Conservation (phyloP, 2,113 vertebrate species). For the Xenotilapia longispinis region DNA sequence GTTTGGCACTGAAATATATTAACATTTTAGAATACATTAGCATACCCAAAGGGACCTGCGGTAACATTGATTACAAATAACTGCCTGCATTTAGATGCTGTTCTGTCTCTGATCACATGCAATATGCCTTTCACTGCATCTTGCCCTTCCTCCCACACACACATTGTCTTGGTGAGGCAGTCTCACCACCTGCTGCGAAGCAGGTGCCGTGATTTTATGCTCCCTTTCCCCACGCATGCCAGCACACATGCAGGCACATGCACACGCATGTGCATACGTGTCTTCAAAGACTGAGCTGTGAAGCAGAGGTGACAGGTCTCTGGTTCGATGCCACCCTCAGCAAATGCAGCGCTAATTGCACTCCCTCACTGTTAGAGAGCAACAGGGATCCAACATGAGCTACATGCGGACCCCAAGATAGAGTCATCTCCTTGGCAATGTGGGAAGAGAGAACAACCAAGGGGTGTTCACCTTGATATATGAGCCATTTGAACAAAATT, state of each 20-base stretch:
- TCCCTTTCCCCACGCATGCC: not conserved
- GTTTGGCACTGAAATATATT: conserved; percentile 47
- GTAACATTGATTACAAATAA: conserved; percentile 62
- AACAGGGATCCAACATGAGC: conserved; percentile 41
- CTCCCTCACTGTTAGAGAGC: conserved; percentile 43
- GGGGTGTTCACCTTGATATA: not conserved
- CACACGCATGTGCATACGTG: not conserved
- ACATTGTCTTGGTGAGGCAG: not conserved
- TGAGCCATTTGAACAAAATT: not conserved
- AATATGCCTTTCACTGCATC: conserved; percentile 25
- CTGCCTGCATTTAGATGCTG: conserved; percentile 42
- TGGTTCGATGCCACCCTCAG: conserved; percentile 64
- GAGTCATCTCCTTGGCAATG: conserved; percentile 11
- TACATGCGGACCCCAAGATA: conserved; percentile 45
- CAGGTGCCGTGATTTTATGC: conserved; percentile 51
- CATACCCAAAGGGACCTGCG: conserved; percentile 41
- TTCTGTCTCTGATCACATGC: conserved; percentile 37
- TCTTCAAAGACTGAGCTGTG: conserved; percentile 55
- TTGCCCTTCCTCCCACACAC: not conserved
- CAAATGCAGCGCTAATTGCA: conserved; percentile 69
- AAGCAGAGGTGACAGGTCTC: conserved; percentile 62
- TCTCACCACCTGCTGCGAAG: conserved; percentile 42
- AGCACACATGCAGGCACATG: not conserved
- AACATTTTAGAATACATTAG: conserved; percentile 60
- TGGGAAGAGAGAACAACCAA: not conserved